phyloP scores from a whole-genome alignment of 2,888 invertebrate genomes.

The Sarcophaga rosellei region DNA sequence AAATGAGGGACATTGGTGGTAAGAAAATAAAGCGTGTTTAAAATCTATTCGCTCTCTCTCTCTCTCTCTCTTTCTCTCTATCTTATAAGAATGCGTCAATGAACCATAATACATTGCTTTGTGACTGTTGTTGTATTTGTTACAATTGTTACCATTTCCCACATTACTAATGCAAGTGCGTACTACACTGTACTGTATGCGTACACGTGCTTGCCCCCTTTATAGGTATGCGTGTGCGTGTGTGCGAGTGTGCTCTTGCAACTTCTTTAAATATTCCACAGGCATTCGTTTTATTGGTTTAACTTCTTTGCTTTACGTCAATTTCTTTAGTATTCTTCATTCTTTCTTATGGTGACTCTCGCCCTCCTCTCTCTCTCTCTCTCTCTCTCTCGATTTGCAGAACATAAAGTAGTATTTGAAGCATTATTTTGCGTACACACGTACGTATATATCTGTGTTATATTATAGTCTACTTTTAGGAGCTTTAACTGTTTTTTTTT shows the following conservation, averaged over 20 bases:
- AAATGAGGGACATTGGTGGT: too few species aligned
- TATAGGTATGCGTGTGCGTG: neutral
- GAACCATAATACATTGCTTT: conserved; percentile 14
- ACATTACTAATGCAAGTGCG: neutral
- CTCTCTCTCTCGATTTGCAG: too few species aligned
- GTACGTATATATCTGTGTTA: conserved; percentile 4
- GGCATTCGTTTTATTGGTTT: conserved; percentile 62
- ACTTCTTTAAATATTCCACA: conserved; percentile 59
- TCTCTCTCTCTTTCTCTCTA: too few species aligned
- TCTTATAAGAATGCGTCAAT: conserved; percentile 16
- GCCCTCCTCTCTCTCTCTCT: too few species aligned
- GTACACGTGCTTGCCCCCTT: conserved; percentile 16
- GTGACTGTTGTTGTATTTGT: neutral
- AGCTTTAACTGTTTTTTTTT: conserved; percentile 53
- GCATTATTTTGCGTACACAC: neutral
- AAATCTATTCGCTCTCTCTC: too few species aligned
- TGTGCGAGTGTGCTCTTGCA: neutral
- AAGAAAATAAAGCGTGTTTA: too few species aligned
- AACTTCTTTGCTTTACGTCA: conserved; percentile 19
- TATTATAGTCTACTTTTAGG: conserved; percentile 63
- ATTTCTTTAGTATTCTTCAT: neutral
- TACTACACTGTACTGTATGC: neutral
- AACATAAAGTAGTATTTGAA: conserved; percentile 16
- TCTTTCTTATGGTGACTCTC: neutral
- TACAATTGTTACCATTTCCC: too few species aligned